Base-by-base conservation (phyloP, 1,140 invertebrate genomes). In the Batillaria attramentaria region DNA sequence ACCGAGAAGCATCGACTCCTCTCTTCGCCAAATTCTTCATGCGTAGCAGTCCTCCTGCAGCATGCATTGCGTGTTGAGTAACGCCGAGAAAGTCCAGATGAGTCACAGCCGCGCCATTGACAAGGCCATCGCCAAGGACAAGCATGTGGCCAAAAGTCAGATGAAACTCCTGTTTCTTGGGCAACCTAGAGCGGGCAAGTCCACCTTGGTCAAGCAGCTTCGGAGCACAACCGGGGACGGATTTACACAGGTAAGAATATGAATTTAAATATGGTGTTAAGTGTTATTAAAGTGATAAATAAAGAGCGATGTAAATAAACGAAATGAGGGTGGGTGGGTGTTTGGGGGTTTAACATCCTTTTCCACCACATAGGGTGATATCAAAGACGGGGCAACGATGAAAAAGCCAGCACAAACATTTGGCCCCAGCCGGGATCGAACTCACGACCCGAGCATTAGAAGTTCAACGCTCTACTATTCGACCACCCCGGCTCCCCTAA, bases 201-300 rank as follows among this genome's bases (percentile, higher is more conserved):
- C 73, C 35, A 75, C 73, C 5, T 57, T 75, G 73, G 73, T 75
- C 54, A 75, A 75, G 35, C 73, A 75, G 54, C 54, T 75, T 3
- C 37, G 73, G 37, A 33, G 60, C 2, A 62, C 60, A n/a, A 62
- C 41, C 31, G 73, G 73, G 3, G 73, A 75, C 3, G 39, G 54
- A 10, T 75, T 75, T 65, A 62, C 73, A n/a, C 73, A 75, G 57
- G 73, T 75, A 24, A 69, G 66, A n/a, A n/a, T n/a, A n/a, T n/a
- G n/a, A n/a, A n/a, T n/a, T n/a, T n/a, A n/a, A n/a, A n/a, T n/a
- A n/a, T n/a, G n/a, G n/a, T n/a, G n/a, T n/a, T n/a, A n/a, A n/a
- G n/a, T n/a, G n/a, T n/a, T n/a, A n/a, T n/a, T n/a, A n/a, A n/a
- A n/a, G n/a, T n/a, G n/a, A n/a, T n/a, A n/a, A n/a, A n/a, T n/a